Evolutionary conservation across 2,113 vertebrate genomes (phyloP).

Genomic region (Caranx ignobilis): DNA sequence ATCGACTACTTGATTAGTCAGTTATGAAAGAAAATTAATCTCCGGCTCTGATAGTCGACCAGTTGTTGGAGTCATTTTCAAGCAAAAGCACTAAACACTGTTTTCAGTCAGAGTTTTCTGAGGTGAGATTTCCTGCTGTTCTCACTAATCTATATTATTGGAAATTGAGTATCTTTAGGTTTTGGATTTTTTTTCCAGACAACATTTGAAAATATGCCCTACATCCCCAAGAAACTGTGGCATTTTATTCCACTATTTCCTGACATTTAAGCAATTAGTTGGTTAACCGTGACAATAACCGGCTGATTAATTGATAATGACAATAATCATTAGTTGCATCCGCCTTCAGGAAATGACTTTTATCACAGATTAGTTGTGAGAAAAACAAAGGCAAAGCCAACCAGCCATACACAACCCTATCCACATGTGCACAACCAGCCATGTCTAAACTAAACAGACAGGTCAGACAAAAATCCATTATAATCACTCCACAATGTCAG

Average conservation of each 20-base stretch:
- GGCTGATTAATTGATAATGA: not conserved
- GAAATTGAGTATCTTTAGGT: not conserved
- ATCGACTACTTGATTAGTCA: not conserved
- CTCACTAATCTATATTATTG: not conserved
- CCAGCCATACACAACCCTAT: not conserved
- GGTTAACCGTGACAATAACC: not conserved
- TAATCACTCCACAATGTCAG: slow-evolving; percentile 31
- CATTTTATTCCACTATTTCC: not conserved
- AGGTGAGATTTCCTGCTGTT: not conserved
- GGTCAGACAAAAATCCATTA: slow-evolving; percentile 42
- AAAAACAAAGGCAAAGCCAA: slow-evolving; percentile 2
- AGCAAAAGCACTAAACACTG: not conserved
- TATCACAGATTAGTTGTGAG: not conserved
- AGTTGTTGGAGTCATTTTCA: not conserved
- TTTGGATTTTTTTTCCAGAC: not conserved
- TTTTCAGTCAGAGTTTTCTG: not conserved
- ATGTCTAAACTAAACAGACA: slow-evolving; percentile 51
- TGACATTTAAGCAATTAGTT: slow-evolving; percentile 19
- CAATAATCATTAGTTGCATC: not conserved
- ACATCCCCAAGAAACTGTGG: not conserved
- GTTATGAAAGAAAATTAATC: not conserved
- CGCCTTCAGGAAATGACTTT: not conserved
- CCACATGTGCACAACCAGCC: slow-evolving; percentile 34
- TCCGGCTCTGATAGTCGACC: not conserved
- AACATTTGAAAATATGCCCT: slow-evolving; percentile 21